Evolutionary conservation across 2,113 vertebrate species (phyloP).

Genomic region (Tragelaphus imberbis): DNA sequence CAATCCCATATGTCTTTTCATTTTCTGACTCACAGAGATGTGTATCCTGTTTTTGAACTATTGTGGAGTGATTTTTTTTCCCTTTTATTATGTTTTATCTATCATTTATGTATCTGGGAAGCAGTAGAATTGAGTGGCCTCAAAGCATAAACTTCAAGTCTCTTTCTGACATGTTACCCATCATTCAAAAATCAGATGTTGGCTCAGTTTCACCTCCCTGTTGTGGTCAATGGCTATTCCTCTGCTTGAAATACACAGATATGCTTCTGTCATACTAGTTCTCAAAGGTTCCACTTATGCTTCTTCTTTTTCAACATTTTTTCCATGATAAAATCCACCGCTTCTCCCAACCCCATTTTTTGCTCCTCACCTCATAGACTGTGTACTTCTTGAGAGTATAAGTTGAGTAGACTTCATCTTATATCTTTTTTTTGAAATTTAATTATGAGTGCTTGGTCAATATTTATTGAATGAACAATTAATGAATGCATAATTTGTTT

Average conservation of each 20-base stretch:
- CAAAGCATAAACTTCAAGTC: not conserved
- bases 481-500: not conserved
- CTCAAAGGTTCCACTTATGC: not conserved
- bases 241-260: not conserved
- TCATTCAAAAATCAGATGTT: not conserved
- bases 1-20: not conserved
- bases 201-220: not conserved
- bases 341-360: not conserved
- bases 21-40: not conserved
- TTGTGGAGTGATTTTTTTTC: not conserved
- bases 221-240: rapidly evolving
- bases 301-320: not conserved
- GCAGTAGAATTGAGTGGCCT: not conserved
- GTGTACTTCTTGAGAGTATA: not conserved
- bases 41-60: not conserved
- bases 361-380: rapidly evolving
- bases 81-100: not conserved
- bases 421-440: not conserved
- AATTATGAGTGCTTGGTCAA: not conserved
- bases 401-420: not conserved
- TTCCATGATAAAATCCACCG: not conserved
- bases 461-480: not conserved
- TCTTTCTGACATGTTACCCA: not conserved
- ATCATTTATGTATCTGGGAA: not conserved
- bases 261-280: too few species aligned